Conservation (phyloP, 2,888 invertebrate species). For the Steinernema hermaphroditum region DNA sequence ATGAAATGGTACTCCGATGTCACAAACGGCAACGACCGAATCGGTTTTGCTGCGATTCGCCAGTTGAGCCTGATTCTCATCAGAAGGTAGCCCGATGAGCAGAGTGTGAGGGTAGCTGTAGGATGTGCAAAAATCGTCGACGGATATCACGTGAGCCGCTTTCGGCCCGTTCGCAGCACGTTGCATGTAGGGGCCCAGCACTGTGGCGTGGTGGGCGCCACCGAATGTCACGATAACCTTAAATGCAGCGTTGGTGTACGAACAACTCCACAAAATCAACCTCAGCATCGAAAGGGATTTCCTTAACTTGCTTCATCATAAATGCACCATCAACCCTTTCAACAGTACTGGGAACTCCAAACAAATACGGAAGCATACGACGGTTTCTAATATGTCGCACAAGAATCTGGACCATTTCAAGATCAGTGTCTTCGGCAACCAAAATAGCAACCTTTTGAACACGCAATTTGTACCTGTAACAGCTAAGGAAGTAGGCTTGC, state of each 20-base stretch:
- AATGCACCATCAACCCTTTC: background rate
- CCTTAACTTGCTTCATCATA: background rate
- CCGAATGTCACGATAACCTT: background rate
- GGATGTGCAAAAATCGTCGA: constrained; percentile 4
- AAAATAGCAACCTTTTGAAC: background rate
- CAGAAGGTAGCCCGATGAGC: background rate
- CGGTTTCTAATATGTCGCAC: background rate
- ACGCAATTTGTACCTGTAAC: background rate
- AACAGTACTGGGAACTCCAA: background rate
- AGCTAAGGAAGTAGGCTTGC: background rate
- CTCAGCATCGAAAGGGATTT: constrained; percentile 4
- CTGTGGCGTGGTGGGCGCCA: background rate
- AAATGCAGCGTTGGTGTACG: background rate
- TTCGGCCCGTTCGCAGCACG: constrained; percentile 33
- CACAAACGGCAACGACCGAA: background rate
- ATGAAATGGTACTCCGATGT: background rate
- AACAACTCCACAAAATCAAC: background rate
- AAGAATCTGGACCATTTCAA: background rate
- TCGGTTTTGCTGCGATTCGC: background rate
- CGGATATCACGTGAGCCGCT: constrained; percentile 31
- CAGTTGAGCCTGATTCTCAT: background rate
- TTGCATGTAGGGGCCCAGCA: background rate
- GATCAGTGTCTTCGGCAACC: background rate
- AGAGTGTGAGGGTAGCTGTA: background rate
- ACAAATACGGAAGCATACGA: background rate